These are phyloP conservation scores for Nyctalus aviator DNA, from an alignment of 2,797 vertebrate species.

Conservation along the genomic window DNA sequence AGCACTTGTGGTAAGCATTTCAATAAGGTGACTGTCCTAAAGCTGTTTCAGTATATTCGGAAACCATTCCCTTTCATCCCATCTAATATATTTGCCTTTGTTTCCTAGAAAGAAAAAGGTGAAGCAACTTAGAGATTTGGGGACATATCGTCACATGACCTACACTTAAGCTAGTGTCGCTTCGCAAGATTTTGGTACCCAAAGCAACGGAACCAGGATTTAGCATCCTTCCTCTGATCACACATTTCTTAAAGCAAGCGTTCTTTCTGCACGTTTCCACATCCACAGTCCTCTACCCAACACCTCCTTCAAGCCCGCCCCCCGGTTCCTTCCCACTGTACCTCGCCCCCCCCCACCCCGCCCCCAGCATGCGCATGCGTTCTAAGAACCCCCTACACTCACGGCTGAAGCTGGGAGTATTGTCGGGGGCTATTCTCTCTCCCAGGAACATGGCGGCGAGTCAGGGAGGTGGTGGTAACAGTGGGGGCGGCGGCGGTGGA, in stretches of 20 bases:
- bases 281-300: neutral
- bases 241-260: slow-evolving; percentile 45
- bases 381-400: slow-evolving; percentile 71
- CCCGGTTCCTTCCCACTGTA: slow-evolving; percentile 64
- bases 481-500: slow-evolving; percentile 77
- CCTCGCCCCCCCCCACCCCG: slow-evolving; percentile 26
- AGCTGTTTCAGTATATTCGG: slow-evolving; percentile 26
- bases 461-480: slow-evolving; percentile 92
- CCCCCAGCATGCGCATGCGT: slow-evolving; percentile 83
- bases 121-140: slow-evolving; percentile 45
- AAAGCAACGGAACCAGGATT: slow-evolving; percentile 45
- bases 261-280: slow-evolving; percentile 32
- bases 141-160: neutral
- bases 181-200: slow-evolving; percentile 71
- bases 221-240: slow-evolving; percentile 69
- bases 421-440: slow-evolving; percentile 83
- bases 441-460: slow-evolving; percentile 95
- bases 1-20: slow-evolving; percentile 2
- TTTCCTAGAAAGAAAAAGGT: slow-evolving; percentile 62
- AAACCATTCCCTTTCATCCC: slow-evolving; percentile 42
- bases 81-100: slow-evolving; percentile 54
- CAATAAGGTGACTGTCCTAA: neutral
- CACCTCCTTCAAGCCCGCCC: slow-evolving; percentile 65
- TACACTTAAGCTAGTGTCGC: slow-evolving; percentile 8
- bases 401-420: slow-evolving; percentile 77